Evolutionary conservation across 2,888 invertebrate species (phyloP), one percentile per base, ranked within the genome.

Genomic region (Gastrophysa polygoni): DNA sequence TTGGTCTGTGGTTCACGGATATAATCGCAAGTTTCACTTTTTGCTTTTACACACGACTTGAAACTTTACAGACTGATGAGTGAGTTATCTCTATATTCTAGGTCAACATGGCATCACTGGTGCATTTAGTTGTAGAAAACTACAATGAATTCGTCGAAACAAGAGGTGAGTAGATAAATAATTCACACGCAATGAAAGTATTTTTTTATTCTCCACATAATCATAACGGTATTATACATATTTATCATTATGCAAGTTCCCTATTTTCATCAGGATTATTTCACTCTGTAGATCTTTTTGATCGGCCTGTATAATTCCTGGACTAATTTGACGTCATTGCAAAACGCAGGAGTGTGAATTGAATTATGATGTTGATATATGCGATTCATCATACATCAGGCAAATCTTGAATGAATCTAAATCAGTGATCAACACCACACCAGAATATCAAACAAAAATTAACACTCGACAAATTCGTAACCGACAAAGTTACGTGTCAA

Each of bases 121-220:
- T 85, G 77, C 81, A 80, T 67, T 73, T 81, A 68, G 79, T 85
- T 16, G 82, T 85, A 57, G 83, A 82, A 71, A 85, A 85, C 72
- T 85, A 85, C 76, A 83, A 84, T 68, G 85, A 85, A 71, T 74
- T 85, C 51, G 61, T 84, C 69, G 80, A 83, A 67, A 73, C 77
- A 0, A 82, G 80, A 65, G 85, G 85, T 85, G 75, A 80, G 74
- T n/a, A 24, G 4, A 24, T 5, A 24, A 24, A 24, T 7, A 7
- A 7, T 24, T 24, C 4, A 5, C 7, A 24, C 7, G 7, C 7
- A 24, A 24, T 24, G 24, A 24, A 24, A 24, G 3, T 24, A 3
- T 5, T 7, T 24, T 24, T n/a, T n/a, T n/a, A n/a, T n/a, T n/a
- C n/a, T n/a, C n/a, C n/a, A n/a, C n/a, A n/a, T n/a, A n/a, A n/a